Conservation (phyloP, 2,888 invertebrate genomes). For the Acrocera orbiculus region DNA sequence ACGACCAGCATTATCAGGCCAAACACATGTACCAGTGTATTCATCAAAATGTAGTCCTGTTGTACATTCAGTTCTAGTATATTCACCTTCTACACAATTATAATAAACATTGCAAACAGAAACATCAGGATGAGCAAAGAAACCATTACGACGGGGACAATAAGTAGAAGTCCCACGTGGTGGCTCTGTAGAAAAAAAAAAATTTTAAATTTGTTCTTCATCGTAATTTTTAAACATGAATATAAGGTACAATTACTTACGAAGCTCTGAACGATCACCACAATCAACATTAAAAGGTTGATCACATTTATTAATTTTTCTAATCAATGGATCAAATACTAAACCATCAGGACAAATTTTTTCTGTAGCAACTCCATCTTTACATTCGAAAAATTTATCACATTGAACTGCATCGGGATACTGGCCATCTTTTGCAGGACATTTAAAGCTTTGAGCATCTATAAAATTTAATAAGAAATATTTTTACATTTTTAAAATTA, state of each 20-base stretch:
- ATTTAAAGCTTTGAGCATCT: constrained; percentile 40
- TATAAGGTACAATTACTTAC: constrained; percentile 40
- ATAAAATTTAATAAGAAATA: too few relatives aligned
- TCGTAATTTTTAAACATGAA: background rate
- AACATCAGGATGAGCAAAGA: constrained; percentile 77
- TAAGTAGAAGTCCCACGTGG: constrained; percentile 45
- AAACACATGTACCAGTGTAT: constrained; percentile 74
- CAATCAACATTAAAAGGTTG: constrained; percentile 86
- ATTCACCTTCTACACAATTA: constrained; percentile 76
- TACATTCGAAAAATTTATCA: constrained; percentile 71
- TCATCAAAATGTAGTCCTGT: constrained; percentile 80
- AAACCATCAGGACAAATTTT: constrained; percentile 77
- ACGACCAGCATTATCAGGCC: constrained; percentile 67
- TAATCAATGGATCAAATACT: constrained; percentile 69
- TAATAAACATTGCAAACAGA: constrained; percentile 68
- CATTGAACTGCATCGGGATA: constrained; percentile 67
- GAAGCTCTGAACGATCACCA: constrained; percentile 69
- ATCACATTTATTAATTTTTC: constrained; percentile 81
- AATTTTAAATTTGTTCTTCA: background rate
- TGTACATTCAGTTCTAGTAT: constrained; percentile 66
- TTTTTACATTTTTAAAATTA: too few relatives aligned
- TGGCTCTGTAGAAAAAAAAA: constrained; percentile 40
- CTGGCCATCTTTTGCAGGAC: constrained; percentile 65
- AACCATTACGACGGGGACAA: constrained; percentile 75
- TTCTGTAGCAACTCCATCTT: constrained; percentile 49